A percentile compares a stretch with the other conserved stretches of the same genome.
phyloP scores from a whole-genome alignment of 2,797 vertebrate genomes.

The Chloroceryle inda region DNA sequence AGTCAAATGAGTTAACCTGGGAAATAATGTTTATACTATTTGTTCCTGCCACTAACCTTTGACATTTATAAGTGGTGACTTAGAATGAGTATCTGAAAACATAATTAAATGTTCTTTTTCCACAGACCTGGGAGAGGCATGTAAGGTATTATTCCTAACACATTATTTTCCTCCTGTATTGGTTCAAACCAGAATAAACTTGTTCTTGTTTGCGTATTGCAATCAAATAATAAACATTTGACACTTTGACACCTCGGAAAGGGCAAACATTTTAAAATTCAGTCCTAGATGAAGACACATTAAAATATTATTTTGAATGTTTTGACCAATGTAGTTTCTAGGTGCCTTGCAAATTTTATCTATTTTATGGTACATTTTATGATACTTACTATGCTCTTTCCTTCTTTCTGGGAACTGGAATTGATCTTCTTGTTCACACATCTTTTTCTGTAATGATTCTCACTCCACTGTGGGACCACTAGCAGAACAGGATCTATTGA shows the following conservation, averaged over 20 bases:
- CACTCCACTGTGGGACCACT: background rate
- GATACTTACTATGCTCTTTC: background rate
- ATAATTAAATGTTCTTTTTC: background rate
- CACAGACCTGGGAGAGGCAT: background rate
- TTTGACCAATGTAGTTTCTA: background rate
- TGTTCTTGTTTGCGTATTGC: background rate
- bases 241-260: background rate
- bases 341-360: background rate
- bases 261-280: background rate
- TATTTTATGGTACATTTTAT: background rate
- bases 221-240: background rate
- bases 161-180: background rate
- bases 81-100: background rate
- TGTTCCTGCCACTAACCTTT: background rate
- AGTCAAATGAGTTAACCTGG: background rate
- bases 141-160: background rate
- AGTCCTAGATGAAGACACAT: background rate
- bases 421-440: background rate
- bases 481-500: background rate
- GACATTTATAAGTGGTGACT: background rate
- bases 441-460: background rate
- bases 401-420: background rate
- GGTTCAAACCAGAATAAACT: background rate
- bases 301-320: background rate
- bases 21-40: constrained; percentile 4